Percentiles rank a stretch among this genome's conserved stretches.
Conservation (phyloP, 2,888 invertebrate species). For the Drosophila putrida region DNA sequence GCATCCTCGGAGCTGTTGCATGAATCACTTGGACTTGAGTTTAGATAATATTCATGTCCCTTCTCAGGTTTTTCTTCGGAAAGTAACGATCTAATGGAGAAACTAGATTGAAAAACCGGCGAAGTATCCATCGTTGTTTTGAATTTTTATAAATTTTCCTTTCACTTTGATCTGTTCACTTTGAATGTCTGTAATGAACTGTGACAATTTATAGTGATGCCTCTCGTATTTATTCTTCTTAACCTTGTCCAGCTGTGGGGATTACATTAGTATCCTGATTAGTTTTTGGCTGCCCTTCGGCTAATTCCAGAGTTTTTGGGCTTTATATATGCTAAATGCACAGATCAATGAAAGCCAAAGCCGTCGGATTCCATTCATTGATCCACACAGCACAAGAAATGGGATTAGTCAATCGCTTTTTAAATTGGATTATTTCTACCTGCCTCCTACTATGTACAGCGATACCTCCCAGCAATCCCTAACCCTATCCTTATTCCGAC, state of each 20-base stretch:
- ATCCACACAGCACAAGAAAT: constrained; percentile 45
- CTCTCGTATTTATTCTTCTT: constrained; percentile 38
- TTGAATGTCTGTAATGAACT: constrained; percentile 32
- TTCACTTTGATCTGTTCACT: constrained; percentile 5
- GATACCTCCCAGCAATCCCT: constrained; percentile 2
- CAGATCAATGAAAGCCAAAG: constrained; percentile 72
- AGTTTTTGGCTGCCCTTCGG: constrained; percentile 22
- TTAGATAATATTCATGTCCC: constrained; percentile 6
- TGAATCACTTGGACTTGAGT: constrained; percentile 43
- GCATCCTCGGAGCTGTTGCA: constrained; percentile 57
- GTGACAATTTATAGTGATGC: constrained; percentile 1
- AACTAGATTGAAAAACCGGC: constrained; percentile 73
- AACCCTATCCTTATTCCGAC: constrained; percentile 9
- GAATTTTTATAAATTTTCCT: neutral
- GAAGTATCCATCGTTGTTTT: constrained; percentile 80
- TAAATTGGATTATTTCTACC: constrained; percentile 70
- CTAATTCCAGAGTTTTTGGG: constrained; percentile 22
- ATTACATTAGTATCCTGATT: constrained; percentile 51
- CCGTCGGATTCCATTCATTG: constrained; percentile 72
- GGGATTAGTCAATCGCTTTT: constrained; percentile 51
- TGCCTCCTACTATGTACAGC: constrained; percentile 19
- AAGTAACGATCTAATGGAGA: constrained; percentile 76
- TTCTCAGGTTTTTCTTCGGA: constrained; percentile 10
- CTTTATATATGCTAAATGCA: constrained; percentile 5
- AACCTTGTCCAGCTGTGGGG: constrained; percentile 25